A percentile compares a stretch with the other conserved stretches of the same genome.
Conservation (phyloP, 2,113 vertebrate genomes). For the Scortum barcoo region DNA sequence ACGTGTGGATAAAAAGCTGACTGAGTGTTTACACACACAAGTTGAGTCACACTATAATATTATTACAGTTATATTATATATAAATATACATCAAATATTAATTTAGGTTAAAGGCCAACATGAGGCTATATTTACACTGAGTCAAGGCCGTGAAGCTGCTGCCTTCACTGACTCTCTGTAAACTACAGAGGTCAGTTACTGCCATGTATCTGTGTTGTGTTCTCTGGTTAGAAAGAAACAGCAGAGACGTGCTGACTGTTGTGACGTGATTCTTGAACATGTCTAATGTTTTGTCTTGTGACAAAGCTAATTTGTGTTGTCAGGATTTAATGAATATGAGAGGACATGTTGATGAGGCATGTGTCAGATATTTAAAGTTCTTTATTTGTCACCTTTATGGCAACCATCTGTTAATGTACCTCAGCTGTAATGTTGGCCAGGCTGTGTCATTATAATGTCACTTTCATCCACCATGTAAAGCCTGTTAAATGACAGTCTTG, state of each 20-base stretch:
- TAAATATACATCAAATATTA: no score
- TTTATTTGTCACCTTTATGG: not conserved
- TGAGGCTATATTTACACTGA: constrained; percentile 24
- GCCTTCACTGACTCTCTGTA: constrained; percentile 28
- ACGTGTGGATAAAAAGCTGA: no score
- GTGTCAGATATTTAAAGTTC: not conserved
- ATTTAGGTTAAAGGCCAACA: constrained; percentile 48
- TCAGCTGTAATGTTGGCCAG: no score
- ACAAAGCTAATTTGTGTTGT: not conserved
- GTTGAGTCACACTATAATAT: no score
- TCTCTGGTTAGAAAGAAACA: not conserved
- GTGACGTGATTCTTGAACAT: accelerated
- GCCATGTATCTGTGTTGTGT: not conserved
- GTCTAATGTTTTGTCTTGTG: no score
- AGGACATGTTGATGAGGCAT: no score
- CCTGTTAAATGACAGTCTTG: no score
- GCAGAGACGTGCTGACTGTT: not conserved
- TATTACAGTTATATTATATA: no score
- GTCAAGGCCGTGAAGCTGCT: constrained; percentile 4
- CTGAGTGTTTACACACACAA: no score
- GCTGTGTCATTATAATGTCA: no score
- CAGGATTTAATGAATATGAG: not conserved
- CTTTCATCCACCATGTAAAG: no score
- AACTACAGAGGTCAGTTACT: accelerated
- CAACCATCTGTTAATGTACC: no score